Percentiles rank a stretch among this genome's conserved stretches.
These are phyloP conservation scores for Phrixothrix hirtus DNA, from an alignment of 2,888 invertebrate species.

Conservation along the genomic window DNA sequence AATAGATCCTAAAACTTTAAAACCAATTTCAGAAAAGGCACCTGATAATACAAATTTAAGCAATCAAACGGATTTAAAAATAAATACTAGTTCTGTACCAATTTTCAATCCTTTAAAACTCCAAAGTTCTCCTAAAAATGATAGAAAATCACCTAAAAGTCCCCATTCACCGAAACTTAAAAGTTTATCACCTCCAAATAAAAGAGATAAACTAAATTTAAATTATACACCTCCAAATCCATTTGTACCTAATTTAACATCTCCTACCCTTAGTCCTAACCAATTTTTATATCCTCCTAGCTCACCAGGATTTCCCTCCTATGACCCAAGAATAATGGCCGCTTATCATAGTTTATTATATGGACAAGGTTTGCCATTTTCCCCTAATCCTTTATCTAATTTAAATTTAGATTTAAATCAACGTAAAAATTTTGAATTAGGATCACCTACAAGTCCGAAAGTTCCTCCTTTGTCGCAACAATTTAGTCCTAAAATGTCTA, in stretches of 20 bases:
- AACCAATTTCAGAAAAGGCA: slow-evolving; percentile 57
- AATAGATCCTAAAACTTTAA: slow-evolving; percentile 63
- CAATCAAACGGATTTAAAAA: slow-evolving; percentile 44
- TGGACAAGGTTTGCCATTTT: slow-evolving; percentile 44
- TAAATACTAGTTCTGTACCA: slow-evolving; percentile 55
- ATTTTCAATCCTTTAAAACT: slow-evolving; percentile 55
- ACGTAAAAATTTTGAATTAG: slow-evolving; percentile 43
- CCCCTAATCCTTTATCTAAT: slow-evolving; percentile 39
- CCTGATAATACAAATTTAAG: slow-evolving; percentile 51
- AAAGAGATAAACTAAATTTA: slow-evolving; percentile 46
- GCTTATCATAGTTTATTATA: slow-evolving; percentile 51
- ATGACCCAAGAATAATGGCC: slow-evolving; percentile 53
- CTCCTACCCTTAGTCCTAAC: slow-evolving; percentile 52
- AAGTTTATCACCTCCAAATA: slow-evolving; percentile 34
- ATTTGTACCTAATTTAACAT: slow-evolving; percentile 53
- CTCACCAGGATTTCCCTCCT: slow-evolving; percentile 49
- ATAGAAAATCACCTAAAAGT: slow-evolving; percentile 50
- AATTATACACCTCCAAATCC: slow-evolving; percentile 56
- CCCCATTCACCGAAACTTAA: slow-evolving; percentile 50
- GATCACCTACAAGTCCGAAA: slow-evolving; percentile 33
- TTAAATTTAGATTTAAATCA: slow-evolving; percentile 38
- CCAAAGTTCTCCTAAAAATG: slow-evolving; percentile 49
- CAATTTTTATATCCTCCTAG: slow-evolving; percentile 50
- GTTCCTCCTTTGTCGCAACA: slow-evolving; percentile 11
- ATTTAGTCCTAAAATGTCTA: slow-evolving; percentile 12